Conservation (phyloP, 2,888 invertebrate genomes). For the Andrena fulva region DNA sequence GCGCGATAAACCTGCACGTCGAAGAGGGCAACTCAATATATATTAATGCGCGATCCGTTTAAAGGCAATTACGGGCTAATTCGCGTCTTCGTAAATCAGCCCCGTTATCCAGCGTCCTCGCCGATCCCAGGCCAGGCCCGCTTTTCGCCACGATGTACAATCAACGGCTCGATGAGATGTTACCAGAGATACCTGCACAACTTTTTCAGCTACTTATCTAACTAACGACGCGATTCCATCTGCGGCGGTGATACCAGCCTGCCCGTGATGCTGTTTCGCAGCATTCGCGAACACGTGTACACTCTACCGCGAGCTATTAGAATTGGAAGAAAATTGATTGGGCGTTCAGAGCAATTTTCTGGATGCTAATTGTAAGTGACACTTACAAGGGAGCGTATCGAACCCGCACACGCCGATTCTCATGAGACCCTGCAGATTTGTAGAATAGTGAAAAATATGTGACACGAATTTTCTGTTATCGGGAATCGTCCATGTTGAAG, state of each 20-base stretch:
- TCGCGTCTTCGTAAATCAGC: conserved; percentile 65
- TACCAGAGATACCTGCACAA: conserved; percentile 35
- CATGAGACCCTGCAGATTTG: no score
- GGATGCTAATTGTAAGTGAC: no score
- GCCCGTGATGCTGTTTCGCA: not conserved
- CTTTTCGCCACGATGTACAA: conserved; percentile 15
- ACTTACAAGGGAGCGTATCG: no score
- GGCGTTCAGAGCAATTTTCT: no score
- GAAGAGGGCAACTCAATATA: conserved; percentile 45
- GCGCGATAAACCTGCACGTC: conserved; percentile 53
- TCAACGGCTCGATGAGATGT: conserved; percentile 40
- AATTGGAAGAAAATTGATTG: no score
- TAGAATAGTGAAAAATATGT: no score
- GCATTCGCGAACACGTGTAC: not conserved
- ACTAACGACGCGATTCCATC: conserved; percentile 61
- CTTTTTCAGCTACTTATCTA: conserved; percentile 50
- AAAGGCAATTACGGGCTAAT: conserved; percentile 58
- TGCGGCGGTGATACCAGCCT: conserved; percentile 33
- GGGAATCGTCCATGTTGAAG: no score
- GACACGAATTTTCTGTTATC: no score
- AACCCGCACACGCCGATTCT: no score
- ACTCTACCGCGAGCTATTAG: conserved; percentile 17
- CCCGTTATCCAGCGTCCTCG: not conserved
- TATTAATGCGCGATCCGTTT: conserved; percentile 58
- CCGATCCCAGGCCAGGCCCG: not conserved